Percentiles rank a stretch among this genome's conserved stretches.
Evolutionary conservation across 2,797 vertebrate species (phyloP).

Genomic region (Kryptolebias ocellatus): DNA sequence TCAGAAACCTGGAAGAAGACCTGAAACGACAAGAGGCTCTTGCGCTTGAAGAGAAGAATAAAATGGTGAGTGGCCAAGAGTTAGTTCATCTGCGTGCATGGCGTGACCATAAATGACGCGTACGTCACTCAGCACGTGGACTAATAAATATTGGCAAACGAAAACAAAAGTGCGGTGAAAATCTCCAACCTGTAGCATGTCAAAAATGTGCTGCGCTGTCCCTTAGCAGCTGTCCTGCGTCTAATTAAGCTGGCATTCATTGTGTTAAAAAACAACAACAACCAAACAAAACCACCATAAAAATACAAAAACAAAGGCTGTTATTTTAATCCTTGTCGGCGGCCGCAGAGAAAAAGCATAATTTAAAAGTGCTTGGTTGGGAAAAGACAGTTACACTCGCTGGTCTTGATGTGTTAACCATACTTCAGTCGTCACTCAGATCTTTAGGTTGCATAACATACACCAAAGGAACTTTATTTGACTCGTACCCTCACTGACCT

Average conservation of each 20-base stretch:
- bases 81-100: neutral
- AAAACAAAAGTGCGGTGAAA: neutral
- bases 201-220: conserved; percentile 59
- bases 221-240: conserved; percentile 68
- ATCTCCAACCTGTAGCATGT: conserved; percentile 50
- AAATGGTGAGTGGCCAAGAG: conserved; percentile 77
- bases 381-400: conserved; percentile 51
- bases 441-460: conserved; percentile 43
- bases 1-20: conserved; percentile 79
- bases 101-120: neutral
- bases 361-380: conserved; percentile 69
- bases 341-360: conserved; percentile 55
- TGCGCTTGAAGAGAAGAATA: conserved; percentile 77
- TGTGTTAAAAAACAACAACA: conserved; percentile 73
- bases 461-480: conserved; percentile 51
- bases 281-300: conserved; percentile 70
- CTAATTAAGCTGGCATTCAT: conserved; percentile 76
- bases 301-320: conserved; percentile 60
- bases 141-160: neutral
- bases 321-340: conserved; percentile 71
- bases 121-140: neutral
- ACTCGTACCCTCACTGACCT: conserved; percentile 42
- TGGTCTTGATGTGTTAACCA: conserved; percentile 62
- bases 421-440: conserved; percentile 54
- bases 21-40: conserved; percentile 72